phyloP scores from a whole-genome alignment of 2,888 invertebrate species.

The Napeogenes sylphis region DNA sequence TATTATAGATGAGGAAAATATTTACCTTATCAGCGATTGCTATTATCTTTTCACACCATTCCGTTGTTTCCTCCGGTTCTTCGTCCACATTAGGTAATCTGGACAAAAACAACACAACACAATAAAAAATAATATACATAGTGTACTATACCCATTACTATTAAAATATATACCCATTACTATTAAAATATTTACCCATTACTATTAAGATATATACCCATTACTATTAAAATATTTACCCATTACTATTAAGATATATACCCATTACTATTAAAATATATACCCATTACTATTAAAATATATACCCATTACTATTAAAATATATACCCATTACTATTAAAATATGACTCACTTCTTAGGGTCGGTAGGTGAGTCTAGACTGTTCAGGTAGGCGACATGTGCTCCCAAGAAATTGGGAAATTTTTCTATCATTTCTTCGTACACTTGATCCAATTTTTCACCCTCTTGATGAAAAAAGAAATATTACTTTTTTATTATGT shows the following conservation, averaged over 20 bases:
- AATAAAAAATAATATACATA: no score
- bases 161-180: no score
- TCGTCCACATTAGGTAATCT: slow-evolving; percentile 73
- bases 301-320: no score
- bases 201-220: no score
- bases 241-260: no score
- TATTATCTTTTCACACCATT: slow-evolving; percentile 68
- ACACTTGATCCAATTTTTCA: slow-evolving; percentile 83
- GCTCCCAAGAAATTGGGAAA: slow-evolving; percentile 87
- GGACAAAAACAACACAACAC: slow-evolving; percentile 20
- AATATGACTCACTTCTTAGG: slow-evolving; percentile 53
- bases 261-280: no score
- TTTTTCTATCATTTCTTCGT: slow-evolving; percentile 83
- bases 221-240: no score
- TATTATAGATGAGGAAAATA: not conserved
- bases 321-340: no score
- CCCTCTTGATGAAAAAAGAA: slow-evolving; percentile 63
- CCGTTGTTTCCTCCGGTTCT: slow-evolving; percentile 61
- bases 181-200: no score
- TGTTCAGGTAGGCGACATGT: slow-evolving; percentile 87
- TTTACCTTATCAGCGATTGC: slow-evolving; percentile 78
- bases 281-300: no score
- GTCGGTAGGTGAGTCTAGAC: slow-evolving; percentile 80
- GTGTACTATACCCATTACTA: not conserved
- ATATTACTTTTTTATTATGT: not conserved